Conservation (phyloP, 2,113 vertebrate genomes). For the Struthio camelus region DNA sequence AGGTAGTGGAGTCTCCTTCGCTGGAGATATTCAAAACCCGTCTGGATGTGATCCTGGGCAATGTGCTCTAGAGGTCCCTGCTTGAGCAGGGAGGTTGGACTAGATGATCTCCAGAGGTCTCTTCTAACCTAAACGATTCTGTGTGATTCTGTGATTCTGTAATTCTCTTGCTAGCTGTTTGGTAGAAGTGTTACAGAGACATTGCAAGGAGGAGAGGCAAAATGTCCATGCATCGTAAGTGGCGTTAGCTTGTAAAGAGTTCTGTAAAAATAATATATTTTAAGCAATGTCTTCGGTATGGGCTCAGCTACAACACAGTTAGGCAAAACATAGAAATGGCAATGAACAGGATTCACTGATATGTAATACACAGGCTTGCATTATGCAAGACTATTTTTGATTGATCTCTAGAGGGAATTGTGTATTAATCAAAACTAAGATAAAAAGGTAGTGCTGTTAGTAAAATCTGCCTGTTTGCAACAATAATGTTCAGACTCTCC, state of each 20-base stretch:
- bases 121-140: no score
- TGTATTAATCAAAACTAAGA: not conserved
- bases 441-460: not conserved
- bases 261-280: not conserved
- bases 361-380: not conserved
- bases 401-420: not conserved
- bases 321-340: not conserved
- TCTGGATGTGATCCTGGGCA: no score
- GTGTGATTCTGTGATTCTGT: no score
- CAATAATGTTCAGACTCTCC: not conserved
- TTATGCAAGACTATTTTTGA: not conserved
- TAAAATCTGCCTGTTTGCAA: not conserved
- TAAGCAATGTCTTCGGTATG: not conserved
- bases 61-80: no score
- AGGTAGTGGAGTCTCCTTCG: no score
- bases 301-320: not conserved
- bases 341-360: not conserved
- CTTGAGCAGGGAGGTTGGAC: no score
- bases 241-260: not conserved
- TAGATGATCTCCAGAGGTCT: no score
- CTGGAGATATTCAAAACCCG: no score
- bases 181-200: not conserved
- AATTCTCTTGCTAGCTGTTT: fast-evolving
- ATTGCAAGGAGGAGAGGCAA: not conserved
- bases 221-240: not conserved